Base-by-base conservation (phyloP, 2,888 invertebrate genomes). In the Rhagonycha lutea region DNA sequence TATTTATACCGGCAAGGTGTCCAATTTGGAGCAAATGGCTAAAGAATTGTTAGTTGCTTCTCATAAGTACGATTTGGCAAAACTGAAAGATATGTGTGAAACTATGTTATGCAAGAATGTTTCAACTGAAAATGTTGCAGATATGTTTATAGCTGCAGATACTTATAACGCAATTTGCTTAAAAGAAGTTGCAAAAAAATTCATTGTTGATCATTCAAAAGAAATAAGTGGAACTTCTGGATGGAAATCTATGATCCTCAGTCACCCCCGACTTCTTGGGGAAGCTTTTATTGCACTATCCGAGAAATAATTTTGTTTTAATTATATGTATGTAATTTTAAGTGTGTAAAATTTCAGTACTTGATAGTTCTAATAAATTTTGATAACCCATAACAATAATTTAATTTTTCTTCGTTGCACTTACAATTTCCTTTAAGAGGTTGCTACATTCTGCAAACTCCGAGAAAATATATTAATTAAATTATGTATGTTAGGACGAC, bases 11-110 rank as follows among this genome's bases (percentile, higher is more conserved):
- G 99, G 98, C 78, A 96, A 97, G 86, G 96, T 96, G 83, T 94
- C 96, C 73, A 98, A 98, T 88, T 91, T 99, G 83, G 98, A 98
- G 88, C 97, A 97, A 89, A 98, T 98, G 98, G 98, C 98, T 63
- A 98, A 98, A 88, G 98, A 98, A 89, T 91, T 99, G 84, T 90
- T 99, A 85, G 98, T 47, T n/a, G 47, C n/a, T n/a, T 0, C 47
- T 1, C n/a, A 47, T 47, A 47, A 47, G n/a, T 47, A 47, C 7
- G n/a, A 47, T n/a, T 47, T 47, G n/a, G n/a, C 12, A 5, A 7
- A 47, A 4, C 47, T 47, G 5, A n/a, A n/a, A 47, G 7, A 7
- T 4, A 12, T 7, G 7, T 47, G 47, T 1, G n/a, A 47, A 47
- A n/a, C 0, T 1, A 11, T 7, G 0, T 47, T 47, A 7, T n/a